Evolutionary conservation across 2,888 invertebrate genomes (phyloP).

Genomic region (Zygothrica quintamaculata): DNA sequence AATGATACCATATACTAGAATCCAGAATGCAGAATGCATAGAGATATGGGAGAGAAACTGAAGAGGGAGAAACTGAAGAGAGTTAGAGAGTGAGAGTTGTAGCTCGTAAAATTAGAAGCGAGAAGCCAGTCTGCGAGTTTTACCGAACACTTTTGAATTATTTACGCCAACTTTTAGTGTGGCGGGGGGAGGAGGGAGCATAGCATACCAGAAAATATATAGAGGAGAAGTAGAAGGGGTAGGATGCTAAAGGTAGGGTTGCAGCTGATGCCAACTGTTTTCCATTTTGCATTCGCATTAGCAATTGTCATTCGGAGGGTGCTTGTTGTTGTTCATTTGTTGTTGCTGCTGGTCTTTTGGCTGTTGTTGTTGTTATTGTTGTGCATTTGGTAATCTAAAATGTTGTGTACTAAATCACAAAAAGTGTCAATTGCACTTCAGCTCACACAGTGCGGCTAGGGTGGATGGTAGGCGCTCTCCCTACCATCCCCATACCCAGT

Average conservation of each 20-base stretch:
- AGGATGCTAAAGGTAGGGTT: constrained; percentile 14
- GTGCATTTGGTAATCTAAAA: constrained; percentile 64
- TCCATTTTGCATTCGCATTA: constrained; percentile 52
- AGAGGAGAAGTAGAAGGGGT: neutral
- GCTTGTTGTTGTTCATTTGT: neutral
- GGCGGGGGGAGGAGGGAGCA: neutral
- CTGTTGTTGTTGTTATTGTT: constrained; percentile 29
- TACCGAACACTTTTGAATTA: constrained; percentile 64
- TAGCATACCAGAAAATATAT: neutral
- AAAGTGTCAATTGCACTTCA: constrained; percentile 75
- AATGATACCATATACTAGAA: neutral
- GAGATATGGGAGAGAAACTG: too few species aligned
- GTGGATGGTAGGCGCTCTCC: too few species aligned
- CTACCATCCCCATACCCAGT: too few species aligned
- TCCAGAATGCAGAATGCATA: neutral
- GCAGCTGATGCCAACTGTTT: constrained; percentile 62
- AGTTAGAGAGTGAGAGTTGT: too few species aligned
- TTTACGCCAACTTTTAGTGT: constrained; percentile 65
- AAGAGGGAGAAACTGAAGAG: too few species aligned
- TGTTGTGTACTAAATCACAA: constrained; percentile 72
- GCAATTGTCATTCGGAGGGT: constrained; percentile 59
- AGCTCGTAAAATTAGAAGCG: constrained; percentile 1
- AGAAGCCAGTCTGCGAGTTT: constrained; percentile 35
- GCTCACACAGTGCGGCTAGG: constrained; percentile 18
- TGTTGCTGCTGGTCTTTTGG: neutral